These are phyloP conservation scores for Meleagris gallopavo DNA, from an alignment of 2,113 vertebrate species.

Conservation along the genomic window DNA sequence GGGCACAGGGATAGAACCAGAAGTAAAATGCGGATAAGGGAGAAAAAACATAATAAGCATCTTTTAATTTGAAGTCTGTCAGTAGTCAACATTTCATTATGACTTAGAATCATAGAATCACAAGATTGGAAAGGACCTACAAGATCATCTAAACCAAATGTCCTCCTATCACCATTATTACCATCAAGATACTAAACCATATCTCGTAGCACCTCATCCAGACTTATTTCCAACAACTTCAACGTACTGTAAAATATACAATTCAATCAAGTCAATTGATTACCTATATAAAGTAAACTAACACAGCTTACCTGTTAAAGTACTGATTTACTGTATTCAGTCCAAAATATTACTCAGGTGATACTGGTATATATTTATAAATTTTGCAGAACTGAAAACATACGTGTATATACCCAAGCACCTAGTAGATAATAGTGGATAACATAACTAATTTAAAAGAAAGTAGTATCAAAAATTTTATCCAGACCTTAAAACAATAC, in stretches of 20 bases:
- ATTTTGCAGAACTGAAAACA: not conserved
- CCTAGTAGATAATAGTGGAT: not conserved
- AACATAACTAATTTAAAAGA: not conserved
- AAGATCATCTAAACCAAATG: too few species aligned
- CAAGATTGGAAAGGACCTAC: too few species aligned
- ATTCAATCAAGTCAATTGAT: not conserved
- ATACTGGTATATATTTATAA: not conserved
- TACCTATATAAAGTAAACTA: too few species aligned
- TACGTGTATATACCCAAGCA: not conserved
- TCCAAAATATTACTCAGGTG: not conserved
- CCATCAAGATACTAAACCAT: too few species aligned
- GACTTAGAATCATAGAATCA: not conserved
- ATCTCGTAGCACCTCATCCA: too few species aligned
- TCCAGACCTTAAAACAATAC: not conserved
- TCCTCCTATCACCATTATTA: too few species aligned
- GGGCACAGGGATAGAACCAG: not conserved
- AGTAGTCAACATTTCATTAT: not conserved
- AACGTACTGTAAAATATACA: not conserved
- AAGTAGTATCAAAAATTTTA: not conserved
- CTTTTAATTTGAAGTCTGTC: not conserved
- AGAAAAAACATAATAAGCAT: not conserved
- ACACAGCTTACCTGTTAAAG: not conserved
- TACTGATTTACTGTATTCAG: not conserved
- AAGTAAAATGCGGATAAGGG: not conserved
- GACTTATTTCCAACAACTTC: not conserved